Base-by-base conservation (phyloP, 2,797 vertebrate genomes). In the Gymnopithys bicolor region DNA sequence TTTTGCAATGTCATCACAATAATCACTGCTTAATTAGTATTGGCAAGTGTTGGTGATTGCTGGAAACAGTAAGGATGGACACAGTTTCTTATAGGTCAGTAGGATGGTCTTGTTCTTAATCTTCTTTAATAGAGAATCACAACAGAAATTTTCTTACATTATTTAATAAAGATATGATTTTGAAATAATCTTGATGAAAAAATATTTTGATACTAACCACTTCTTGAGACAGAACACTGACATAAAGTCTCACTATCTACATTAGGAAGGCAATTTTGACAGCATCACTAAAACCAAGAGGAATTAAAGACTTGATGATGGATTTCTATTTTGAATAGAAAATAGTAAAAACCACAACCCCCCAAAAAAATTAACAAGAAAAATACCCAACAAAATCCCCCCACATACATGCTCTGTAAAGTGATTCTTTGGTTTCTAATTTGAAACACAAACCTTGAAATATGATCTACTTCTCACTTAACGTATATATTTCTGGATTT, bases 11-110 rank as follows among this genome's bases (percentile, higher is more conserved):
- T 24, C 22, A 41, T 32, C 88, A 37, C 8, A 43, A 84, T 56
- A 88, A 60, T 49, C 23, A n/a, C 13, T 45, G 11, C 2, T 33
- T 75, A 78, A 63, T 48, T 55, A 56, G 4, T 27, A 70, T 14
- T 39, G 24, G 6, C 12, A 67, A 53, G 16, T 21, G 8, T 28
- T 84, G 10, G 16, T 21, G 1, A 21, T 16, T 56, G 6, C 35
- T 66, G n/a, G 21, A 78, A 70, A 43, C 0, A 2, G 0, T 33
- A 27, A 2, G 1, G 11, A 49, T 23, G 2, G 7, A 39, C 8
- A 60, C 3, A 60, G 21, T 6, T 74, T 22, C 11, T 80, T 74
- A 46, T 6, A 58, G 14, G 75, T 10, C 4, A 15, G 19, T 63
- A 70, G 9, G 14, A 64, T 43, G 19, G 2, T 11, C 7, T 56